Evolutionary conservation across 2,113 vertebrate species (phyloP).

Genomic region (Myrmecophaga tridactyla): DNA sequence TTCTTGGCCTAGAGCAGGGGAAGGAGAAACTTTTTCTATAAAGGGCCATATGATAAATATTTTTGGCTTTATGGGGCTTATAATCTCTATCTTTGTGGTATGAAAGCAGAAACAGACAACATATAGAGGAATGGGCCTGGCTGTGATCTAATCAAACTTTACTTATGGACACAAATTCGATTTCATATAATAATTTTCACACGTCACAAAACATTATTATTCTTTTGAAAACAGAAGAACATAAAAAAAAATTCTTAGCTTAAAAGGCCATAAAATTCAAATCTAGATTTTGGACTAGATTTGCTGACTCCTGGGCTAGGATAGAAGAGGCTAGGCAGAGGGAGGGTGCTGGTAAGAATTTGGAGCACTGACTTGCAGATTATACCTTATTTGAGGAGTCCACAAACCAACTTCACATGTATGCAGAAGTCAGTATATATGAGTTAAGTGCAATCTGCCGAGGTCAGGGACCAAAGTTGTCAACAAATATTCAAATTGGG

Average conservation of each 20-base stretch:
- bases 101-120: neutral
- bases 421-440: rapidly evolving
- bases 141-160: neutral
- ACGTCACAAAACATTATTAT: neutral
- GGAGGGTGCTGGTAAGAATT: neutral
- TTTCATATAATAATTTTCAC: neutral
- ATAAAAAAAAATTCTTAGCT: neutral
- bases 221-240: neutral
- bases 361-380: too few species aligned
- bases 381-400: neutral
- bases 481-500: neutral
- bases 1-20: neutral
- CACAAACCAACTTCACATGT: neutral
- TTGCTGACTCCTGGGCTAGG: neutral
- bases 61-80: neutral
- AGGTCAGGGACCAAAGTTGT: neutral
- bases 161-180: neutral
- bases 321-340: neutral
- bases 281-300: neutral
- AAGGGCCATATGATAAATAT: neutral
- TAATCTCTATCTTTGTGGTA: neutral
- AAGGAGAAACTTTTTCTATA: neutral
- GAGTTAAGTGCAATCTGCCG: neutral
- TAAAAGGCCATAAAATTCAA: neutral
- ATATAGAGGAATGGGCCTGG: neutral